These are phyloP conservation scores for Ceryle rudis DNA, from an alignment of 2,797 vertebrate species.

Conservation along the genomic window DNA sequence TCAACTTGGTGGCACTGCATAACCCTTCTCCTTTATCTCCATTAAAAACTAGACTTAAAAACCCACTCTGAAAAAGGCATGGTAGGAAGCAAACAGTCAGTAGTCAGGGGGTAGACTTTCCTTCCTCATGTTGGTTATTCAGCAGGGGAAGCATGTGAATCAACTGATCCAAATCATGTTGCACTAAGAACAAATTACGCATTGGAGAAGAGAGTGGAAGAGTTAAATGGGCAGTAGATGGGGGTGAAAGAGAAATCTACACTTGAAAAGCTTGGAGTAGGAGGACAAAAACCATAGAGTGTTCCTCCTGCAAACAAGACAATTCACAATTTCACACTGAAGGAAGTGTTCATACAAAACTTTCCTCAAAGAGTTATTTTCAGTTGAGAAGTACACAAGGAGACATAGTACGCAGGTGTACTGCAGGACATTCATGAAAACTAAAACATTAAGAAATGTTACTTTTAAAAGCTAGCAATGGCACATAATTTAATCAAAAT, in stretches of 20 bases:
- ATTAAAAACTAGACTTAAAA: background rate
- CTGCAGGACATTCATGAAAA: background rate
- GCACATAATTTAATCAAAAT: background rate
- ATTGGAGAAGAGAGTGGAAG: background rate
- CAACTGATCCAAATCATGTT: background rate
- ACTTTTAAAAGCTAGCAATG: background rate
- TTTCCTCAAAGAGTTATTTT: background rate
- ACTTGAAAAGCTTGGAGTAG: background rate
- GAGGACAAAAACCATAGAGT: background rate
- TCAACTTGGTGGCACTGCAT: background rate
- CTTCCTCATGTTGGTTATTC: background rate
- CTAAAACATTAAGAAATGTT: background rate
- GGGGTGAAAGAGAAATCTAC: background rate
- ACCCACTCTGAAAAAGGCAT: background rate
- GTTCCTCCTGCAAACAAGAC: background rate
- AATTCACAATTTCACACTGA: background rate
- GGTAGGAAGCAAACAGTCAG: background rate
- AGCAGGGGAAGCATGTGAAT: background rate
- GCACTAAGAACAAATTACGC: fast-evolving
- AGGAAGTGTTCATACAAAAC: background rate
- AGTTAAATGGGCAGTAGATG: background rate
- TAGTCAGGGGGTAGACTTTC: background rate
- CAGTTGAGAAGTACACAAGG: background rate
- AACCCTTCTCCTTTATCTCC: background rate
- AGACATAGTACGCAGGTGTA: background rate